A percentile compares a stretch with the other conserved stretches of the same genome.
Conservation (phyloP, 2,888 invertebrate genomes). For the Panopea generosa region DNA sequence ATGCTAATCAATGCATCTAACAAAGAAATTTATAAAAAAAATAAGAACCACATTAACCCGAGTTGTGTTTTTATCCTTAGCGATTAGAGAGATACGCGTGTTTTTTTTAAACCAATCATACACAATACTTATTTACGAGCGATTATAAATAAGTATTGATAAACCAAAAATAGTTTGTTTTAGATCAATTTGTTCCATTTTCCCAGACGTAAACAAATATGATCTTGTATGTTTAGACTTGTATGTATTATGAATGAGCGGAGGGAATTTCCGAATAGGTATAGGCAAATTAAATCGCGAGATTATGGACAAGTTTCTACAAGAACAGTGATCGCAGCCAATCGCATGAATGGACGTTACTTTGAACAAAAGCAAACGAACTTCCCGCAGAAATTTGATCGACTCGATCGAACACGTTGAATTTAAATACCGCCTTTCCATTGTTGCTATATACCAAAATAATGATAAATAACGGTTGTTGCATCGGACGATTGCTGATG, state of each 20-base stretch:
- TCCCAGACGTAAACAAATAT: not conserved
- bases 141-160: no score
- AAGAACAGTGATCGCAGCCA: constrained; percentile 32
- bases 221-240: constrained; percentile 28
- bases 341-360: constrained; percentile 14
- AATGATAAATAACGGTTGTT: constrained; percentile 37
- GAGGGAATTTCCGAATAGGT: constrained; percentile 40
- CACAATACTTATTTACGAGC: no score
- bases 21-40: no score
- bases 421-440: constrained; percentile 64
- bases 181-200: no score
- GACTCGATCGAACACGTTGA: constrained; percentile 60
- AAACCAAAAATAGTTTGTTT: no score
- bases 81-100: no score
- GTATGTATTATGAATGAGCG: constrained; percentile 59
- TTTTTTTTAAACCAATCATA: no score
- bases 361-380: constrained; percentile 43
- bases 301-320: constrained; percentile 42
- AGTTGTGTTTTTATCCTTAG: no score
- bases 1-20: no score
- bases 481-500: not conserved
- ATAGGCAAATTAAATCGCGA: constrained; percentile 32
- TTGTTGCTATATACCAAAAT: constrained; percentile 57
- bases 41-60: no score
- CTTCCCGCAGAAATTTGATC: constrained; percentile 57